These are phyloP conservation scores for Rhineura floridana DNA, from an alignment of 2,113 vertebrate genomes.

Conservation along the genomic window DNA sequence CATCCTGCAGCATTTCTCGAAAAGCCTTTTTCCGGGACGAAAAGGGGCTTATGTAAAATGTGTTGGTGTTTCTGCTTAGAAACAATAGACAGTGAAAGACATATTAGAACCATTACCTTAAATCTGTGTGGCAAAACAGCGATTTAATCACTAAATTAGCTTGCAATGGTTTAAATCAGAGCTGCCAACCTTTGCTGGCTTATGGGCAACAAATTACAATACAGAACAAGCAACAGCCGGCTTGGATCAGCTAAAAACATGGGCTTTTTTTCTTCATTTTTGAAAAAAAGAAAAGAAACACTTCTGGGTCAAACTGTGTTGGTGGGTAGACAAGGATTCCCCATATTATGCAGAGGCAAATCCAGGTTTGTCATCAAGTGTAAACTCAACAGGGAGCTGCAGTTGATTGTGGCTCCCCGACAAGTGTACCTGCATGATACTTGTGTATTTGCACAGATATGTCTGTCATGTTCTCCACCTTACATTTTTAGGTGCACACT, in stretches of 20 bases:
- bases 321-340: neutral
- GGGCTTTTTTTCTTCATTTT: neutral
- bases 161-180: neutral
- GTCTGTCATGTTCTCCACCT: neutral
- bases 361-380: neutral
- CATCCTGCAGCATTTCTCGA: conserved; percentile 74
- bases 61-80: neutral
- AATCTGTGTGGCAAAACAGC: neutral
- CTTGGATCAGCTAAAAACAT: neutral
- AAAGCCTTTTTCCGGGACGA: conserved; percentile 56
- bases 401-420: neutral
- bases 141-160: neutral
- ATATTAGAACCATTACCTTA: neutral
- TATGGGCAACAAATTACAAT: neutral
- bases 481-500: neutral
- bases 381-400: neutral
- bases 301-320: neutral
- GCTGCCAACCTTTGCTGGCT: neutral
- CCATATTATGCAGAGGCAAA: neutral
- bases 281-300: too few species aligned
- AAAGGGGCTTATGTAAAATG: conserved; percentile 22
- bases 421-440: neutral
- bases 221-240: neutral
- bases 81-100: conserved; percentile 1
- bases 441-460: neutral